phyloP scores from a whole-genome alignment of 2,113 vertebrate genomes.

The Pionites leucogaster region DNA sequence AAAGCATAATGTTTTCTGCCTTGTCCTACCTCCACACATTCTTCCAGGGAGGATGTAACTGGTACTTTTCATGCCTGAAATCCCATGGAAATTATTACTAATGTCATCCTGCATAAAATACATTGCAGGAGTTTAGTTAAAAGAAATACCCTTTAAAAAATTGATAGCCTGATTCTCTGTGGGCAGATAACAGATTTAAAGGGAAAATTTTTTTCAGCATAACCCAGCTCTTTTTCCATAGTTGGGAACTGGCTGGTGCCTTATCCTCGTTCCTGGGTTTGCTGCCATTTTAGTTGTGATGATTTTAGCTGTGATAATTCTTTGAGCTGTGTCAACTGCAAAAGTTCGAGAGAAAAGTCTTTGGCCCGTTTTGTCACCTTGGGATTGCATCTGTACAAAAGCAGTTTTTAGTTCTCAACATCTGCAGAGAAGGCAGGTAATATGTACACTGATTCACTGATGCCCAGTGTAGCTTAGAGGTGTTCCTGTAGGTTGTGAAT shows the following conservation, averaged over 20 bases:
- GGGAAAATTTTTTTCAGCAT: background rate
- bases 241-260: background rate
- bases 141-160: conserved; percentile 42
- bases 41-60: background rate
- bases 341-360: background rate
- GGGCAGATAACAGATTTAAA: background rate
- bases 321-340: background rate
- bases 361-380: background rate
- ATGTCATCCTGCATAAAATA: conserved; percentile 6
- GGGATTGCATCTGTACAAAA: background rate
- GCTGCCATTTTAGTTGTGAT: background rate
- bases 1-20: background rate
- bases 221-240: background rate
- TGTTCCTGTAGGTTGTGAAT: background rate
- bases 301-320: background rate
- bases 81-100: conserved; percentile 20
- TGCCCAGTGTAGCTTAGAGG: background rate
- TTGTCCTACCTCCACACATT: background rate
- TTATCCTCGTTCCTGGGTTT: background rate
- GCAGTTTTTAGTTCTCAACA: background rate
- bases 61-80: background rate
- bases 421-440: background rate
- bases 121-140: conserved; percentile 22
- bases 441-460: background rate
- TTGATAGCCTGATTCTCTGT: background rate